Evolutionary conservation across 2,797 vertebrate species (phyloP), one percentile per base, ranked within the genome.

Genomic region (Cossypha caffra): DNA sequence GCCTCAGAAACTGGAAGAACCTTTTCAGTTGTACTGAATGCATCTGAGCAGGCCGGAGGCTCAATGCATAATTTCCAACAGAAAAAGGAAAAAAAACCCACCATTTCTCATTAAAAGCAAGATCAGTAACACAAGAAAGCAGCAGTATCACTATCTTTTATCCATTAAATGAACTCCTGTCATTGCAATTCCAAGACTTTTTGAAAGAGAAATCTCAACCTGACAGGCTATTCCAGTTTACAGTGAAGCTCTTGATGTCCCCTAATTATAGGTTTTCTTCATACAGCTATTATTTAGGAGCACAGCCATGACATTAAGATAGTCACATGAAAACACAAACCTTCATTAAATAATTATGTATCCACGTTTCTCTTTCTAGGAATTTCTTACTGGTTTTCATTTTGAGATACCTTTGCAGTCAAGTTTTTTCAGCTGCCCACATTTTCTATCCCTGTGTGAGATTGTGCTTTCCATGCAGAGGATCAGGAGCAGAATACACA

Each of bases 1-100:
- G 85, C 80, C 77, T 48, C 72, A 54, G 96, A 97, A 96, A 96
- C 90, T 75, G 79, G 87, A 92, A 96, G 90, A 77, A 77, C 92
- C 64, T 96, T 97, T 96, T 96, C 86, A 86, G 42, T 83, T 92
- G 85, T 72, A 67, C 59, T 73, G 85, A 96, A 88, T 40, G 10
- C 64, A 85, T 83, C 64, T 5, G 51, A 93, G 86, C 90, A 96
- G 89, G 88, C 83, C 25, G 54, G 78, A 79, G 75, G 77, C 87
- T 96, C 24, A 3, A 31, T 35, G 59, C 42, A 19, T 81, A 40
- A 95, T 93, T 96, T 93, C 73, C 75, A 7, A 13, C 45, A 80
- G 52, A 58, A 84, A 47, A 28, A 40, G 86, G 43, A 35, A 7
- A 47, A 47, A 82, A 74, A 45, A 0, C 38, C 3, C 72, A 76